Base-by-base conservation (phyloP, 2,888 invertebrate genomes). In the Eugnorisma glareosa region DNA sequence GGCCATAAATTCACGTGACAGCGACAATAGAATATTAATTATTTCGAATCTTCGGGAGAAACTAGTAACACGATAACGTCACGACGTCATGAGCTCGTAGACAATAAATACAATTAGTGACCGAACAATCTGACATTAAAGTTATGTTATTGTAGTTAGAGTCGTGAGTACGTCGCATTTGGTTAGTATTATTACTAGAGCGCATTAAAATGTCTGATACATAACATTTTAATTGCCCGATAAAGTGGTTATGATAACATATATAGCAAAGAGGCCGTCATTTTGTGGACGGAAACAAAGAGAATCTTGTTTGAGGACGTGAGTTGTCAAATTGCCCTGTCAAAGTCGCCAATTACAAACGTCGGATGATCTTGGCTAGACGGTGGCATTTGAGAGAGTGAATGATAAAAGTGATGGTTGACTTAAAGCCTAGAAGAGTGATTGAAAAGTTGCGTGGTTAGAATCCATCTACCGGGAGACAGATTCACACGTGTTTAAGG, bases 1-100 rank as follows among this genome's bases (percentile, higher is more conserved):
- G 67, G 68, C 78, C 85, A 86, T 88, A 86, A 86, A 88, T 88
- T 85, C 75, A 74, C 66, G 82, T 66, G 83, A 75, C 83, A 71
- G 69, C 51, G 63, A 74, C 66, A 48, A 78, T 64, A 85, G 84
- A 85, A 86, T 86, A 88, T 79, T 81, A 83, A 82, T 86, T 77
- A 73, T 71, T 71, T 78, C 28, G 48, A 75, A 80, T 61, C 67
- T 76, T 81, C 28, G 11, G 15, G 4, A 51, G 28, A 68, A 73
- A 82, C 45, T 51, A 43, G 59, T 57, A 61, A 18, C n/a, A 40
- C 48, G 43, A 67, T 43, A 18, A 40, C 69, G n/a, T 69, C 45
- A 68, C 69, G 74, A 77, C 51, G 68, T 71, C 24, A 35, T 11
- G 45, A 67, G 21, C 67, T 59, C 13, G 73, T 68, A 75, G 15